These are phyloP conservation scores for Pissodes strobi DNA, from an alignment of 1,140 invertebrate genomes.

Conservation along the genomic window DNA sequence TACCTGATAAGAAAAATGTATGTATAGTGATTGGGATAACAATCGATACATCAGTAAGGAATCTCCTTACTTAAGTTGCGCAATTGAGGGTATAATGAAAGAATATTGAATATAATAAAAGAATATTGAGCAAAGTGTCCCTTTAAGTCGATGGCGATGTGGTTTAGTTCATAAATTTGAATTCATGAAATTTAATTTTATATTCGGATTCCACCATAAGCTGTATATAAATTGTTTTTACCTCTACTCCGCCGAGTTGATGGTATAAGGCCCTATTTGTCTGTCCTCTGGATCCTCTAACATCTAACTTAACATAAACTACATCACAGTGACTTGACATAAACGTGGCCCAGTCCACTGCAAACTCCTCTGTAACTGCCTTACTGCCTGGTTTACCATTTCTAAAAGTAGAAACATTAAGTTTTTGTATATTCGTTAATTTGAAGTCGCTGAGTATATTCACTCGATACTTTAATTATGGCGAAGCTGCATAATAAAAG, in stretches of 20 bases:
- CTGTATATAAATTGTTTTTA: too few species aligned
- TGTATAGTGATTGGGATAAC: too few species aligned
- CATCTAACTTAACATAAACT: constrained; percentile 87
- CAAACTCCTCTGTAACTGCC: constrained; percentile 82
- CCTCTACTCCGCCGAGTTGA: constrained; percentile 81
- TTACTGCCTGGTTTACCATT: constrained; percentile 90
- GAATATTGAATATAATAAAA: too few species aligned
- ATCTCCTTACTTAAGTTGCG: too few species aligned
- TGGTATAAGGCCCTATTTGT: constrained; percentile 79
- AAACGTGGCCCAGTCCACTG: constrained; percentile 89
- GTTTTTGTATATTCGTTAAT: background rate
- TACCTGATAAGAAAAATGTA: constrained; percentile 11
- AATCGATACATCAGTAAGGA: too few species aligned
- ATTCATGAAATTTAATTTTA: too few species aligned
- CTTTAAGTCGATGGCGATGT: too few species aligned
- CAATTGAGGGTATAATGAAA: too few species aligned
- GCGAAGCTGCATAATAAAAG: background rate
- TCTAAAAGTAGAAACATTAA: too few species aligned
- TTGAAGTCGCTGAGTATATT: background rate
- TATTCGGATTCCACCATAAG: too few species aligned
- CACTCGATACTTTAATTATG: background rate
- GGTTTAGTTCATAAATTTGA: too few species aligned
- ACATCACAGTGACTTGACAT: constrained; percentile 90
- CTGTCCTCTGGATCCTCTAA: constrained; percentile 81
- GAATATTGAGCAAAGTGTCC: too few species aligned